Percentiles rank a stretch among this genome's conserved stretches.
Conservation (phyloP, 1,140 invertebrate species). For the Diorhabda sublineata region DNA sequence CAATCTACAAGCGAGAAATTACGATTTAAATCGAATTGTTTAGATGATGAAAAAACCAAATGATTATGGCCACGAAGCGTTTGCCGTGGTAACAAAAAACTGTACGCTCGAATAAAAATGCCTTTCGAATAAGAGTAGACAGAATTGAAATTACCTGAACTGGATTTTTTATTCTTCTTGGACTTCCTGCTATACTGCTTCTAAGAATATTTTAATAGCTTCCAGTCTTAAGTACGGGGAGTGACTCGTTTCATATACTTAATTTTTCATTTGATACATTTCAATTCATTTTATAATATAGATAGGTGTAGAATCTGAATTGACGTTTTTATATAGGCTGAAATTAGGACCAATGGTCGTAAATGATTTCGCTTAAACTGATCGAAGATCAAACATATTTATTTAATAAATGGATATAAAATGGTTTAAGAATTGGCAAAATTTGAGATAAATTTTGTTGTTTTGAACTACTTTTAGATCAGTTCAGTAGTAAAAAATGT, state of each 20-base stretch:
- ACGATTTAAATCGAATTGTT: constrained; percentile 12
- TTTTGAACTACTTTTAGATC: too few relatives aligned
- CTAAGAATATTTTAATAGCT: constrained; percentile 1
- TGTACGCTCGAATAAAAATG: not conserved
- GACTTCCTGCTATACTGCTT: not conserved
- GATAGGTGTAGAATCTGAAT: too few relatives aligned
- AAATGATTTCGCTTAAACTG: too few relatives aligned
- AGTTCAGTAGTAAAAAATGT: too few relatives aligned
- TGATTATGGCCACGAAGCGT: constrained; percentile 4
- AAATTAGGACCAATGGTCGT: too few relatives aligned
- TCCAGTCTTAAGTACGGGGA: not conserved
- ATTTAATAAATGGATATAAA: too few relatives aligned
- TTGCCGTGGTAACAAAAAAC: constrained; percentile 1
- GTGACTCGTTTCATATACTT: not conserved
- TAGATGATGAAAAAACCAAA: not conserved
- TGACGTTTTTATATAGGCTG: too few relatives aligned
- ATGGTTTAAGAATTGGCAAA: too few relatives aligned
- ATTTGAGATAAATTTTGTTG: too few relatives aligned
- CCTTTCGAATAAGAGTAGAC: not conserved
- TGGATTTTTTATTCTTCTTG: constrained; percentile 1
- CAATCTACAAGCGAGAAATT: constrained; percentile 13
- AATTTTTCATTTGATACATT: too few relatives aligned
- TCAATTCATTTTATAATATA: too few relatives aligned
- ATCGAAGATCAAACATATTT: too few relatives aligned
- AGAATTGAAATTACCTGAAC: not conserved